Evolutionary conservation across 2,113 vertebrate species (phyloP), one percentile per base, ranked within the genome.

Genomic region (Caracal caracal): DNA sequence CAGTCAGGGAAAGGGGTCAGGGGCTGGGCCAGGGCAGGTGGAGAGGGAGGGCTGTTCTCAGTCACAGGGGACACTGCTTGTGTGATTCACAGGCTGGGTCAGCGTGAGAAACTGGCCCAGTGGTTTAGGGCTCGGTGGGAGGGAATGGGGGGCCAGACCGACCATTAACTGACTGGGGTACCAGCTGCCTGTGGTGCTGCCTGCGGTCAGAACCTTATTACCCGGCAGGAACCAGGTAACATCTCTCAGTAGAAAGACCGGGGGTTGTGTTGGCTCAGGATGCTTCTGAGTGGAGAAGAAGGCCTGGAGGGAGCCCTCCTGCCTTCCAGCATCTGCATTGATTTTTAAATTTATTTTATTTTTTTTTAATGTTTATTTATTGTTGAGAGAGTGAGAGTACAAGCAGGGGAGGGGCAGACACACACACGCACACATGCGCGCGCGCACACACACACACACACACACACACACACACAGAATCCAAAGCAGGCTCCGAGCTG

Each of bases 191-290:
- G 17, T 15, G 2, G 0, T 20, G 47, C 2, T 3, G 30, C 56
- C 70, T 28, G 17, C 30, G 1, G 1, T 20, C 0, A 8, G 53
- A 47, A 13, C 0, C 3, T 30, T 1, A 5, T 20, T 5, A 0
- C 9, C 10, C 33, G 28, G 49, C 24, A 3, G 76, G 56, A 28
- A 8, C 10, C 6, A 6, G 24, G 43, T 1, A 10, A 13, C 6
- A 1, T 0, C 47, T 40, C 35, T 4, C 7, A 17, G 28, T 3
- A 24, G 53, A 43, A 3, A 51, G 5, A 7, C 2, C 19, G 3
- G 6, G 33, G 22, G 16, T 13, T 12, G 11, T 26, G 43, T 16
- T 56, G 83, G 12, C 51, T n/a, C 33, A 15, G 43, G 15, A 22
- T 9, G 19, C 33, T 24, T 13, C 24, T 6, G 20, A n/a, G 19